These are phyloP conservation scores for Dromiciops gliroides DNA, from an alignment of 2,113 vertebrate genomes.

Conservation along the genomic window DNA sequence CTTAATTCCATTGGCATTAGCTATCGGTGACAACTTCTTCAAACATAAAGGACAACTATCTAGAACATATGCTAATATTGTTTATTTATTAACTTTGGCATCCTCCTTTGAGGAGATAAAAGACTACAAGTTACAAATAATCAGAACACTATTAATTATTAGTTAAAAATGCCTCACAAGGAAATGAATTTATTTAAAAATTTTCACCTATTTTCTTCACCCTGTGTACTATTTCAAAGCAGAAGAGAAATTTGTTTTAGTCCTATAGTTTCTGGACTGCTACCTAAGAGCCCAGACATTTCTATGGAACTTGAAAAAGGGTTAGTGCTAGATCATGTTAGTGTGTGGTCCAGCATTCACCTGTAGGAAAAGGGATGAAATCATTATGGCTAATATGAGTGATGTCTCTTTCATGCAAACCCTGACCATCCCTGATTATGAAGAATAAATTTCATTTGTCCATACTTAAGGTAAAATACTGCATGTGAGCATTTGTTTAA, in stretches of 20 bases:
- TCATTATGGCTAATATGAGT: background rate
- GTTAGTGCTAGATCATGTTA: slow-evolving; percentile 5
- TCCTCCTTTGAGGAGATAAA: background rate
- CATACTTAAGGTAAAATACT: slow-evolving; percentile 17
- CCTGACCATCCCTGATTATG: slow-evolving; percentile 14
- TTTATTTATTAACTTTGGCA: background rate
- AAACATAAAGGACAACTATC: background rate
- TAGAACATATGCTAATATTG: background rate
- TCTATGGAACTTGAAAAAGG: slow-evolving; percentile 26
- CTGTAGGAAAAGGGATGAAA: slow-evolving; percentile 39
- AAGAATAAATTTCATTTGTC: slow-evolving; percentile 17
- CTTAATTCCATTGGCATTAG: background rate
- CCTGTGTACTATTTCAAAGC: background rate
- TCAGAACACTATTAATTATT: background rate
- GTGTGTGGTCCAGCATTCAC: slow-evolving; percentile 4
- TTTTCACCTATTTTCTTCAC: background rate
- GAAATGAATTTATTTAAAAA: slow-evolving; percentile 18
- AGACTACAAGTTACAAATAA: background rate
- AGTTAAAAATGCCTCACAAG: background rate
- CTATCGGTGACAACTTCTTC: background rate
- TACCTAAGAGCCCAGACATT: slow-evolving; percentile 2
- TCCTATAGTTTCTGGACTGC: slow-evolving; percentile 23
- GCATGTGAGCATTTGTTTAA: slow-evolving; percentile 27
- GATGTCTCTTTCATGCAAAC: slow-evolving; percentile 27
- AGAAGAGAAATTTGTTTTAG: background rate